Evolutionary conservation across 2,888 invertebrate species (phyloP), one percentile per base, ranked within the genome.

Genomic region (Eupithecia subfuscata): DNA sequence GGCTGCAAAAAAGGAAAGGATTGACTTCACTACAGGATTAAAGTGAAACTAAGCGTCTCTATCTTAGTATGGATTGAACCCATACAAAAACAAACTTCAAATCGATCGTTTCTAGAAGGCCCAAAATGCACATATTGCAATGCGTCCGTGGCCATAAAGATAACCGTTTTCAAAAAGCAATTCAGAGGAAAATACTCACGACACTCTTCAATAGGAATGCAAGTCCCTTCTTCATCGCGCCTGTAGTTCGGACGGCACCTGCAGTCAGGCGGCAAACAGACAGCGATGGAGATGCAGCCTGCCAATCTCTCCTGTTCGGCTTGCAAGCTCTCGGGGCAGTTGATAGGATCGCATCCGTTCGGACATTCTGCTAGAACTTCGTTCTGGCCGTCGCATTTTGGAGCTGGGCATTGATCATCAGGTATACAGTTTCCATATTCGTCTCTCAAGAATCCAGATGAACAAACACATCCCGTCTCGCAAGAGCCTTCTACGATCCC

Each of bases 391-490:
- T 30, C 30, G 30, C 30, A 30, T 30, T 30, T 30, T 3, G 30
- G 30, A 30, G 30, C 79, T 75, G 79, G 73, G 72, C 30, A 84
- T 73, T 83, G 71, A 37, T 80, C 40, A 40, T 80, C 43, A 9
- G 82, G 82, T 14, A 86, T 76, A 71, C 86, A 86, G 1, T 67
- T 77, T 2, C 84, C 83, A 30, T 79, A 70, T 3, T 74, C 69
- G 63, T 75, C 73, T 75, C 82, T 76, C 12, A 86, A 71, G 48
- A 79, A 84, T 16, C 78, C 78, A 18, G 71, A 18, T 60, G 76
- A 43, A 56, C 86, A 85, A 22, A 84, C 25, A 60, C 85, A 85
- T 37, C 82, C 84, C 25, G 77, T 73, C 64, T 69, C 70, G 73
- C 85, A 84, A 12, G 63, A 37, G 0, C 68, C 70, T 9, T 73